Conservation (phyloP, 2,113 vertebrate species). For the Anarhynchus alexandrinus region DNA sequence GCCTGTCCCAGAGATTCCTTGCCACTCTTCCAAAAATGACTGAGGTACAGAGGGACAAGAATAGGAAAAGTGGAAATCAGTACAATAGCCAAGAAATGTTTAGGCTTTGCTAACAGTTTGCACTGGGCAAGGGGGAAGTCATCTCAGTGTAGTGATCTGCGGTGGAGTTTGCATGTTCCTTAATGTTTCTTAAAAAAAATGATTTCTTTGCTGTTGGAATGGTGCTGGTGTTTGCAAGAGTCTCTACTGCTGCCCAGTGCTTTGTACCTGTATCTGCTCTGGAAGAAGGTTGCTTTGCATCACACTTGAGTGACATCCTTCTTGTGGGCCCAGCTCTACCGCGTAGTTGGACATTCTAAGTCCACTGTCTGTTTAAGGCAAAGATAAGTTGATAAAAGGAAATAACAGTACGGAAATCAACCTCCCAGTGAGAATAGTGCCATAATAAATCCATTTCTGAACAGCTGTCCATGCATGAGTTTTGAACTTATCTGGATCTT, state of each 20-base stretch:
- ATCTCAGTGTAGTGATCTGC: fast-evolving
- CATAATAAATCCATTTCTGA: not conserved
- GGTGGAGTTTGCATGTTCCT: not conserved
- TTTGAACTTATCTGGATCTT: not conserved
- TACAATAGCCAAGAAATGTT: not conserved
- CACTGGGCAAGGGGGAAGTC: not conserved
- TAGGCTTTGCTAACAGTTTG: not conserved
- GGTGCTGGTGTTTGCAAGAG: not conserved
- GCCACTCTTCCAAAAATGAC: not conserved
- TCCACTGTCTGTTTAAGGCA: not conserved
- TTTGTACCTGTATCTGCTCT: not conserved
- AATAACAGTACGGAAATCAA: not conserved
- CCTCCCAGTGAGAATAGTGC: not conserved
- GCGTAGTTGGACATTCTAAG: not conserved
- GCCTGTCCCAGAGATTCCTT: not conserved
- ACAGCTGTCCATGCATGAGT: not conserved
- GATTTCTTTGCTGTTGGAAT: not conserved
- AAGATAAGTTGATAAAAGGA: not conserved
- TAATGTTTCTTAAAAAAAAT: not conserved
- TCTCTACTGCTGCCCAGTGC: not conserved
- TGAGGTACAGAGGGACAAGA: not conserved
- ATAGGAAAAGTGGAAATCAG: not conserved
- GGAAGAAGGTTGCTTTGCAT: not conserved
- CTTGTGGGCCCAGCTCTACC: not conserved
- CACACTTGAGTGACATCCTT: not conserved